Percentiles rank a stretch among this genome's conserved stretches.
Conservation (phyloP, 1,140 invertebrate species). For the Hycleus phaleratus region DNA sequence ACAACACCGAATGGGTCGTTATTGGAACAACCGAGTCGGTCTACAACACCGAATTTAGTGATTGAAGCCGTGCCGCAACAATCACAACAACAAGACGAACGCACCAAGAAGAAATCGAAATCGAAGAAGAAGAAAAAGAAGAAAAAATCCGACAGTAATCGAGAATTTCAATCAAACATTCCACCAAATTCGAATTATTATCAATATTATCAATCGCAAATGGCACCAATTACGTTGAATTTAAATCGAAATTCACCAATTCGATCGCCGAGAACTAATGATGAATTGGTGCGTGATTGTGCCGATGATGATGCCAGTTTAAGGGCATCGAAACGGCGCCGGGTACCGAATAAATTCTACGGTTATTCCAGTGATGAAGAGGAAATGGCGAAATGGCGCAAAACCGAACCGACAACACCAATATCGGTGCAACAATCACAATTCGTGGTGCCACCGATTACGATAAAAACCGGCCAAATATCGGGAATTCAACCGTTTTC, state of each 20-base stretch:
- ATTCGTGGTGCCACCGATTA: slow-evolving; percentile 42
- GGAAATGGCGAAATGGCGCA: slow-evolving; percentile 56
- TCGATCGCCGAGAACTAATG: slow-evolving; percentile 25
- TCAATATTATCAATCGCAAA: slow-evolving; percentile 21
- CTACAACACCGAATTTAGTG: slow-evolving; percentile 47
- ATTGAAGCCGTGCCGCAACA: slow-evolving; percentile 28
- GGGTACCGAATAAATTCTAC: slow-evolving; percentile 76
- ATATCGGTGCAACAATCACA: not conserved
- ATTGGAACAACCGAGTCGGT: slow-evolving; percentile 46
- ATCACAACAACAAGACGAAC: not conserved
- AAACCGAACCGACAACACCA: slow-evolving; percentile 43
- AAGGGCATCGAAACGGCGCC: slow-evolving; percentile 63
- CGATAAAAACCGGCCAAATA: slow-evolving; percentile 41
- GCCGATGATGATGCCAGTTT: slow-evolving; percentile 23
- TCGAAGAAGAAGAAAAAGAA: slow-evolving; percentile 52
- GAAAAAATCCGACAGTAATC: slow-evolving; percentile 10
- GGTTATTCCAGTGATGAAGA: slow-evolving; percentile 80
- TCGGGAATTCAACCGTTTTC: slow-evolving; percentile 1
- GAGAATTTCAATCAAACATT: slow-evolving; percentile 8
- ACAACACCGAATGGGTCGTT: slow-evolving; percentile 30
- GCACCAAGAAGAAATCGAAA: slow-evolving; percentile 45
- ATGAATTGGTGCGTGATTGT: not conserved
- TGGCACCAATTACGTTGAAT: slow-evolving; percentile 38
- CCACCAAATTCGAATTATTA: slow-evolving; percentile 13
- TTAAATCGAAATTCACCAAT: slow-evolving; percentile 41